Conservation (phyloP, 1,140 invertebrate genomes). For the Ips typographus region DNA sequence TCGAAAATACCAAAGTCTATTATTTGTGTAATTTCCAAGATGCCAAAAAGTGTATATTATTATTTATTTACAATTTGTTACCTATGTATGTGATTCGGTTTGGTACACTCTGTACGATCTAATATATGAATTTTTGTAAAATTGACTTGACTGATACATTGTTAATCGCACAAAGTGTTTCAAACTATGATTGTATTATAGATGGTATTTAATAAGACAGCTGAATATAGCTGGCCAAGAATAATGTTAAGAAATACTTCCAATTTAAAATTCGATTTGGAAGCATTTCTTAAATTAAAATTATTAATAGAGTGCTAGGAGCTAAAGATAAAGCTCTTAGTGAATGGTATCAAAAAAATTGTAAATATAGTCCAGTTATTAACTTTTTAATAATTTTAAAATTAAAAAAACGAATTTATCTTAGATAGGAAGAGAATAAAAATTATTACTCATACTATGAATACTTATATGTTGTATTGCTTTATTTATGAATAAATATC, state of each 20-base stretch:
- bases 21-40: conserved; percentile 63
- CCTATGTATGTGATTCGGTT: conserved; percentile 54
- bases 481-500: conserved; percentile 51
- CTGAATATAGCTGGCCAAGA: conserved; percentile 14
- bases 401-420: conserved; percentile 54
- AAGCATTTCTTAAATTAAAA: too few species aligned
- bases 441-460: conserved; percentile 45
- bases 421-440: conserved; percentile 52
- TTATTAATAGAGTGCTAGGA: conserved; percentile 22
- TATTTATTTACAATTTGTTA: conserved; percentile 61
- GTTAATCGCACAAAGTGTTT: conserved; percentile 37
- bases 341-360: conserved; percentile 45
- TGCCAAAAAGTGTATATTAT: conserved; percentile 59
- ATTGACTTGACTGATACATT: conserved; percentile 41
- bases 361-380: conserved; percentile 55
- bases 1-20: conserved; percentile 60
- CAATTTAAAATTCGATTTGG: too few species aligned
- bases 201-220: conserved; percentile 24
- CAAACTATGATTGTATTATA: conserved; percentile 38
- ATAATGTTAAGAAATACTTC: not conserved
- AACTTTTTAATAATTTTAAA: conserved; percentile 53
- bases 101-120: conserved; percentile 39
- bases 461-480: conserved; percentile 53
- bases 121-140: conserved; percentile 37
- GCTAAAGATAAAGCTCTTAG: conserved; percentile 28